Evolutionary conservation across 2,113 vertebrate genomes (phyloP), one percentile per base, ranked within the genome.

Genomic region (Gymnorhina tibicen): DNA sequence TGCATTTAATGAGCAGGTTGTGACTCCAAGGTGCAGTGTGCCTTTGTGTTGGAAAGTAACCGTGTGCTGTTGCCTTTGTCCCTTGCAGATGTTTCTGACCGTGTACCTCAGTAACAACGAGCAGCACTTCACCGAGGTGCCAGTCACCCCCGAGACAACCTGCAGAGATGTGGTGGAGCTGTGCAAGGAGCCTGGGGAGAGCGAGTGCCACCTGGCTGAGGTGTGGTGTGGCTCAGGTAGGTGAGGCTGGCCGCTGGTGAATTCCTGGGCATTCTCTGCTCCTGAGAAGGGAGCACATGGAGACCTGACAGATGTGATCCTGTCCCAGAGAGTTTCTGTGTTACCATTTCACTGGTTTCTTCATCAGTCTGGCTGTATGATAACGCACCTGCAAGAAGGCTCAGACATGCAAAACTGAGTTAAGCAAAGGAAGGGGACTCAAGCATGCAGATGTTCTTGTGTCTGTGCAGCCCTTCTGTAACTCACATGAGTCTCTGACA

Each of bases 21-120:
- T n/a, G 67, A 20, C 44, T 50, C 33, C 1, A 0, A 28, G 56
- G 20, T 73, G 55, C 67, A 23, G 42, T 7, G 32, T 73, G 72
- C 16, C n/a, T 58, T 81, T 79, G 37, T 60, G 16, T 58, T 74
- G 22, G 21, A 6, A 30, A 14, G 16, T 97, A 70, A 97, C 47
- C 0, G 0, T 28, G 50, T 58, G 33, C 56, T 76, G 79, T 42
- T 91, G 44, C 60, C 53, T 93, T 59, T 95, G 33, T 94, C 23
- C 94, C 22, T 89, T 97, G 39, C 89, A 99, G 99, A 99, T 99
- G 99, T 99, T 99, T 97, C 98, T 99, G 88, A 99, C 99, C 0
- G 99, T 99, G 92, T 99, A 99, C 98, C 99, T 99, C 98, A 99
- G 99, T 97, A 99, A 99, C 98, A 99, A 98, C 6, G 99, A 99